These are phyloP conservation scores for Orcinus orca DNA, from an alignment of 2,113 vertebrate species.

Conservation along the genomic window DNA sequence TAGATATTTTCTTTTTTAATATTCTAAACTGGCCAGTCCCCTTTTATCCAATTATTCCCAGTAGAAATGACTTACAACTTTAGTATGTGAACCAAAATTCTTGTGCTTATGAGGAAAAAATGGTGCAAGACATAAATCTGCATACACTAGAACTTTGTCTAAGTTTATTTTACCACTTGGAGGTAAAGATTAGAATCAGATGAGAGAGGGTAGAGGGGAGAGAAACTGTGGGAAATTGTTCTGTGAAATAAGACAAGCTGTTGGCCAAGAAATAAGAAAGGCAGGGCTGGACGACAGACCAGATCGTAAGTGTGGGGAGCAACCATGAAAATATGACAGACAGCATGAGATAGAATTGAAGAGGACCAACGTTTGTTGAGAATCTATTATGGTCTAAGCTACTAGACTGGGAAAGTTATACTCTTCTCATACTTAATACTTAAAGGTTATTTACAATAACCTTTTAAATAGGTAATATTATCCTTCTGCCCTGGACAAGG, in stretches of 20 bases:
- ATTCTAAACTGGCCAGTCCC: background rate
- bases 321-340: background rate
- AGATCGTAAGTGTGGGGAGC: background rate
- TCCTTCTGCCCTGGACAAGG: background rate
- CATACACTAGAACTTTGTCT: background rate
- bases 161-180: background rate
- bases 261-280: background rate
- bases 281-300: background rate
- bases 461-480: background rate
- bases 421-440: background rate
- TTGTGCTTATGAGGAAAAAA: background rate
- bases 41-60: background rate
- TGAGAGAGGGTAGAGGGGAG: background rate
- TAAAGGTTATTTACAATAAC: no score
- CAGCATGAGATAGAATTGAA: background rate
- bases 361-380: fast-evolving
- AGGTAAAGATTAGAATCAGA: background rate
- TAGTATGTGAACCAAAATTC: background rate
- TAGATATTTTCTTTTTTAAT: background rate
- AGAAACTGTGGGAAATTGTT: background rate
- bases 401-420: background rate
- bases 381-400: no score
- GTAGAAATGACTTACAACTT: background rate
- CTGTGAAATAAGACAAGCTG: background rate
- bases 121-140: background rate